These are phyloP conservation scores for Xiphophorus hellerii DNA, from an alignment of 2,113 vertebrate genomes.

Conservation along the genomic window DNA sequence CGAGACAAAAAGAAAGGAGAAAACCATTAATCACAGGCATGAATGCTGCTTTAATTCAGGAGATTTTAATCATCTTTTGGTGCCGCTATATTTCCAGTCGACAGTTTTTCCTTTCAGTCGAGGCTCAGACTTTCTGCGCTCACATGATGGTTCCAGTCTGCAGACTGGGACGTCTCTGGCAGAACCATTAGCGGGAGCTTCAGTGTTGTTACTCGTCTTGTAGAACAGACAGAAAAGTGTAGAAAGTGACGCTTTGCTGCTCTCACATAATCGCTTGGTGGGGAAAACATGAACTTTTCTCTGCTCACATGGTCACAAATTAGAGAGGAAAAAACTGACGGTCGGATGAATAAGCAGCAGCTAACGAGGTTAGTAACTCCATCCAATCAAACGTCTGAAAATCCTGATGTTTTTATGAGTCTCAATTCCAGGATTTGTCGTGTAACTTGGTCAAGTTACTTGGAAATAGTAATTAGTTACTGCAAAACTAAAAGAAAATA, in stretches of 20 bases:
- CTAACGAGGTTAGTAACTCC: background rate
- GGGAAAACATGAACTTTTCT: constrained; percentile 7
- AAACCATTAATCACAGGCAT: no score
- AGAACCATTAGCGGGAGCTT: constrained; percentile 16
- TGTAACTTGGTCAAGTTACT: no score
- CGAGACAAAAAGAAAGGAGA: no score
- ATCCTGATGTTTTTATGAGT: background rate
- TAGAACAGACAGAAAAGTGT: constrained; percentile 22
- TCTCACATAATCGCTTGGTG: constrained; percentile 25
- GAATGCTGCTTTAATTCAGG: no score
- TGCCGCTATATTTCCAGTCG: background rate
- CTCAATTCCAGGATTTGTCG: no score
- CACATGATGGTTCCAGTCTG: constrained; percentile 22
- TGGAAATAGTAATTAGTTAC: no score
- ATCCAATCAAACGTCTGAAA: background rate
- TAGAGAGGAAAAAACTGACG: background rate
- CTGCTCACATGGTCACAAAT: constrained; percentile 7
- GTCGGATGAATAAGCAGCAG: background rate
- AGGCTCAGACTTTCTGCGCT: constrained; percentile 14
- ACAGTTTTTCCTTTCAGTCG: constrained; percentile 4
- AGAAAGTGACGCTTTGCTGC: constrained; percentile 21
- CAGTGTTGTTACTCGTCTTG: constrained; percentile 42
- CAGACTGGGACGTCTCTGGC: constrained; percentile 12
- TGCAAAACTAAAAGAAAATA: no score
- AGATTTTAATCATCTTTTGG: background rate